Evolutionary conservation across 2,888 invertebrate genomes (phyloP).

Genomic region (Drosophila peninsularis): DNA sequence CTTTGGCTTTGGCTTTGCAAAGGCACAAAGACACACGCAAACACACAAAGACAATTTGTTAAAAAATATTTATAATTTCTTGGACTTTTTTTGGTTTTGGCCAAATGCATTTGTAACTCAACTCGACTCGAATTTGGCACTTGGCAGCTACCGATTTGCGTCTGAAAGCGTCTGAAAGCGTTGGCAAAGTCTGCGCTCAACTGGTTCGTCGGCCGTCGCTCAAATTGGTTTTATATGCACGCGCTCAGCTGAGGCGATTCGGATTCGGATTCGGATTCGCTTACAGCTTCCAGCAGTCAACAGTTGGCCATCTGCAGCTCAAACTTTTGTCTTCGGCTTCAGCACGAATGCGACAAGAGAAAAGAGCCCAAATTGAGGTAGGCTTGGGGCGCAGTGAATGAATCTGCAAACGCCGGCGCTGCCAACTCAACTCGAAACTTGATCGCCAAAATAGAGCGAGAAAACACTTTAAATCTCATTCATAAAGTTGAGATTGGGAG

Average conservation of each 20-base stretch:
- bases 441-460: not conserved
- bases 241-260: constrained; percentile 29
- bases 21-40: constrained; percentile 5
- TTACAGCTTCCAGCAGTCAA: constrained; percentile 15
- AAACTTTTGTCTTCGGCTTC: constrained; percentile 18
- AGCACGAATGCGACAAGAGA: constrained; percentile 24
- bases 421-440: constrained; percentile 50
- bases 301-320: constrained; percentile 34
- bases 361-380: constrained; percentile 58
- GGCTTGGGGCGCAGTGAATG: constrained; percentile 49
- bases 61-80: constrained; percentile 12
- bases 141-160: not conserved
- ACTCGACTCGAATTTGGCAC: constrained; percentile 22
- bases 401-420: constrained; percentile 40
- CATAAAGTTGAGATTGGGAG: constrained; percentile 6
- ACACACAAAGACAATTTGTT: constrained; percentile 5
- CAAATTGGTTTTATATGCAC: constrained; percentile 76
- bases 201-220: constrained; percentile 69
- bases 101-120: constrained; percentile 66
- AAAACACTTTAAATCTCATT: constrained; percentile 18
- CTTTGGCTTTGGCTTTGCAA: constrained; percentile 36
- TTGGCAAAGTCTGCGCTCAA: constrained; percentile 74
- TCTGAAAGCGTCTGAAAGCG: constrained; percentile 6
- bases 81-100: constrained; percentile 29
- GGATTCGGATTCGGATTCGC: constrained; percentile 15